These are phyloP conservation scores for Caracal caracal DNA, from an alignment of 2,113 vertebrate genomes.

Conservation along the genomic window DNA sequence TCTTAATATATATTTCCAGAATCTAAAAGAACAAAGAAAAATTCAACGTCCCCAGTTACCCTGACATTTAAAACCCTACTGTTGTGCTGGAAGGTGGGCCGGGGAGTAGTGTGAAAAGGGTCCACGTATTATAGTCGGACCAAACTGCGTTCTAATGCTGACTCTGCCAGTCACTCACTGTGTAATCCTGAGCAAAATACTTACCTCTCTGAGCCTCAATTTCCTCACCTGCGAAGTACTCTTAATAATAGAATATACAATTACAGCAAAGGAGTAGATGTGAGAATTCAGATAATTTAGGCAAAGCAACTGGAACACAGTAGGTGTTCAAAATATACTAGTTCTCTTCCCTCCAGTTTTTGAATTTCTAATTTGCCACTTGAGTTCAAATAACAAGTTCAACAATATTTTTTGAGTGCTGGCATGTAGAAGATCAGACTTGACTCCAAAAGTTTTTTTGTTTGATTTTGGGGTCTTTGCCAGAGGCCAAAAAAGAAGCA, in stretches of 20 bases:
- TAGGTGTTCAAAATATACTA: not conserved
- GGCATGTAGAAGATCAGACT: not conserved
- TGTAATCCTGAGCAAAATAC: not conserved
- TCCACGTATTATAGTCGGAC: not conserved
- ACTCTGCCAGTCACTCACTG: not conserved
- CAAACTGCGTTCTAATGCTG: not conserved
- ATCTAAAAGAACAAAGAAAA: not conserved
- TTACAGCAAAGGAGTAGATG: not conserved
- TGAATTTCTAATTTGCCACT: not conserved
- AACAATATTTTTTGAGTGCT: not conserved
- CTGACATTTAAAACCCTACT: not conserved
- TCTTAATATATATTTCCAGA: not conserved
- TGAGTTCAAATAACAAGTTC: constrained; percentile 3
- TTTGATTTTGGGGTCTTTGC: constrained; percentile 21
- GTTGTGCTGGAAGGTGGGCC: not conserved
- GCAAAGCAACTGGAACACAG: not conserved
- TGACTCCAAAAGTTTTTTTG: not conserved
- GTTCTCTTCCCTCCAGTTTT: not conserved
- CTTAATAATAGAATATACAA: not conserved
- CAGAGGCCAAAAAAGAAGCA: not conserved
- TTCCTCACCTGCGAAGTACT: not conserved
- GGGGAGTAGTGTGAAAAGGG: not conserved
- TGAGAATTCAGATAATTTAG: not conserved
- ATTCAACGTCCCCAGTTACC: not conserved
- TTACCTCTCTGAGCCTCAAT: not conserved